Evolutionary conservation across 2,113 vertebrate genomes (phyloP).

Genomic region (Eulemur macaco): DNA sequence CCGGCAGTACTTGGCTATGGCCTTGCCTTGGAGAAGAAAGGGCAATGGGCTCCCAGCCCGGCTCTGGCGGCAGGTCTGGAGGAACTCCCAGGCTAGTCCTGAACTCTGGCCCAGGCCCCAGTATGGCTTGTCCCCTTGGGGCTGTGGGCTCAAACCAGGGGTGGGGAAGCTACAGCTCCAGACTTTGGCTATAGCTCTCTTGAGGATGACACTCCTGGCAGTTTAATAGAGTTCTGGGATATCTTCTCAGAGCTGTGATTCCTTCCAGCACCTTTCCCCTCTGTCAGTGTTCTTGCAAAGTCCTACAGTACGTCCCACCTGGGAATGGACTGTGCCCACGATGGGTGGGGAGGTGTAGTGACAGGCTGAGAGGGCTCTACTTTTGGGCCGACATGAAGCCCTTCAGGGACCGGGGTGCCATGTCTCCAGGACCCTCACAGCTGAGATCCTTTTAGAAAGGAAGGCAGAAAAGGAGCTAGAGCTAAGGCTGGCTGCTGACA

Average conservation of each 20-base stretch:
- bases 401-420: background rate
- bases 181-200: background rate
- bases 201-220: background rate
- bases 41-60: background rate
- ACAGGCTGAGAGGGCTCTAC: background rate
- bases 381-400: background rate
- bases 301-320: background rate
- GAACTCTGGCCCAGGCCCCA: slow-evolving; percentile 31
- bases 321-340: background rate
- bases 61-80: background rate
- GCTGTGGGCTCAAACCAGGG: background rate
- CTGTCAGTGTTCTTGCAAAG: background rate
- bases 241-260: slow-evolving; percentile 2
- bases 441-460: background rate
- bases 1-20: background rate
- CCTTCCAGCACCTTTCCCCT: background rate
- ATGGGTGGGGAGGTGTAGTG: background rate
- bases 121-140: slow-evolving; percentile 23
- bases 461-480: background rate
- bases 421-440: background rate
- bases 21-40: background rate
- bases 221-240: background rate
- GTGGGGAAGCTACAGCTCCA: background rate
- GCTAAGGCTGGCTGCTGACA: background rate
- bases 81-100: slow-evolving; percentile 34